Evolutionary conservation across 2,888 invertebrate species (phyloP), one percentile per base, ranked within the genome.

Genomic region (Polydrusus tereticollis): DNA sequence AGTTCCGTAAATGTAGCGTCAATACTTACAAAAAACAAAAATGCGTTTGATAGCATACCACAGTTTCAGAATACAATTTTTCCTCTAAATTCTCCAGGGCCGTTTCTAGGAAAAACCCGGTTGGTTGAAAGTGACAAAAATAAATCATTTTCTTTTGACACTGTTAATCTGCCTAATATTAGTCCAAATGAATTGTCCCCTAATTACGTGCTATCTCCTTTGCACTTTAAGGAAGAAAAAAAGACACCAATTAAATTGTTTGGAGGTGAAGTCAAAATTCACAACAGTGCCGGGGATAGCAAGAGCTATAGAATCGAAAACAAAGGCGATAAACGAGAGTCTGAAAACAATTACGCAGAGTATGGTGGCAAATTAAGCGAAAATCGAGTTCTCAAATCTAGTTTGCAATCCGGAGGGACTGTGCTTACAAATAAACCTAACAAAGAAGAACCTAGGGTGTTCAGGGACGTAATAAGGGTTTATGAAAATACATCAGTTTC

Each of bases 391-490:
- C 93, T 95, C 18, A 91, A 94, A 79, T 94, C 94, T 0, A 92
- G 93, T 0, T 86, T 95, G 67, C 91, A 95, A 80, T 94, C 95
- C 0, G 95, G 95, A 26, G 95, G 94, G 14, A 94, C 93, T n/a
- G 88, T 90, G 60, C 74, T 85, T 55, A 85, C 85, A 52, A 85
- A 84, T 66, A 84, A 84, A 74, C 77, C 82, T 1, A 80, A 78
- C 60, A 81, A 80, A 71, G 77, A 78, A 33, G 81, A 82, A 60
- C 29, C 79, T 23, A 75, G 79, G 52, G 69, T 78, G 3, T 78
- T 80, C 12, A 82, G 82, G 14, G 83, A 85, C 69, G 77, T 83
- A 7, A 83, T 84, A 41, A 72, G 83, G 68, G 82, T 83, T n/a
- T 85, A 84, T 69, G 83, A 84, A 23, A 81, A 80, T 72, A 78